Percentiles rank a stretch among this genome's conserved stretches.
Conservation (phyloP, 2,888 invertebrate species). For the Saturnia japonica region DNA sequence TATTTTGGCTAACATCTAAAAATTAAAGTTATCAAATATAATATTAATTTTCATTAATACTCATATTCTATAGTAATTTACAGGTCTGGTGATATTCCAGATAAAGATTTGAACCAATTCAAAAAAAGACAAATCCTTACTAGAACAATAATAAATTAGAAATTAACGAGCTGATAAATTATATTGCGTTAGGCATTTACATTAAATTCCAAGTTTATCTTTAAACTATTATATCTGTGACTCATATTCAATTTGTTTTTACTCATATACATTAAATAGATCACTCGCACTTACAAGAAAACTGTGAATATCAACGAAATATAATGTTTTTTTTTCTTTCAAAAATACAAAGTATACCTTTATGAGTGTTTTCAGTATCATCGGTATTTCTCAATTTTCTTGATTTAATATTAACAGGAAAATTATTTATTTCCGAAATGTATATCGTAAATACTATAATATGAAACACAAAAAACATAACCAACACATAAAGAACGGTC, state of each 20-base stretch:
- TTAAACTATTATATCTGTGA: neutral
- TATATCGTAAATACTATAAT: constrained; percentile 54
- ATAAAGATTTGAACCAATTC: neutral
- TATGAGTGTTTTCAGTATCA: constrained; percentile 15
- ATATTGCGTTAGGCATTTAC: no score
- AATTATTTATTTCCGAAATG: constrained; percentile 41
- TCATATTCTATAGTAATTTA: no score
- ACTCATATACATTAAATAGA: neutral
- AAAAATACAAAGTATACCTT: neutral
- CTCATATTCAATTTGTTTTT: neutral
- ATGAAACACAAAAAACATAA: constrained; percentile 69
- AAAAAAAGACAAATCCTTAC: neutral
- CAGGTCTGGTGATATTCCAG: neutral
- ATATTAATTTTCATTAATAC: neutral
- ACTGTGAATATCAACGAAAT: neutral
- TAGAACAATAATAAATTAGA: neutral
- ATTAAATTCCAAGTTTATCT: neutral
- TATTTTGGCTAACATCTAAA: constrained; percentile 38
- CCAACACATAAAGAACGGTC: constrained; percentile 51
- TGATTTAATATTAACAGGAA: constrained; percentile 31
- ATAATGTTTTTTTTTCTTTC: neutral
- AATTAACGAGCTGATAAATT: neutral
- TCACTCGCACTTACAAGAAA: no score
- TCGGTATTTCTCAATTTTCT: constrained; percentile 25
- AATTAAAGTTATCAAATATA: neutral